phyloP scores from a whole-genome alignment of 2,888 invertebrate genomes.

The Pemphredon lugubris region DNA sequence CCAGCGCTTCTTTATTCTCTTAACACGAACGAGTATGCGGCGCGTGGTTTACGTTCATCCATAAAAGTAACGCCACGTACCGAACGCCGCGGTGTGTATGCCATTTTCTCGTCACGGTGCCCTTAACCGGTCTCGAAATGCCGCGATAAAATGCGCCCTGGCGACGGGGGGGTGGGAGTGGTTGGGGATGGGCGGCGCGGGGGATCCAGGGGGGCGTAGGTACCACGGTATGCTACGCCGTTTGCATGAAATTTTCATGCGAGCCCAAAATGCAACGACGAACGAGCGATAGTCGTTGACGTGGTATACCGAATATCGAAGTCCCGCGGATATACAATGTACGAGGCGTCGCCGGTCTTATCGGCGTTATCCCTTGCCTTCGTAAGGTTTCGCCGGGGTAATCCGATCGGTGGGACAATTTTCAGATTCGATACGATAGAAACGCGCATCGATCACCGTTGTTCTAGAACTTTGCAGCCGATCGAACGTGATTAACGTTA shows the following conservation, averaged over 20 bases:
- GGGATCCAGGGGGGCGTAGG: too few relatives aligned
- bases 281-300: constrained; percentile 38
- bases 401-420: too few relatives aligned
- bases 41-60: constrained; percentile 73
- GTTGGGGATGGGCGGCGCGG: too few relatives aligned
- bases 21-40: constrained; percentile 68
- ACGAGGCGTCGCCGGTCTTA: constrained; percentile 16
- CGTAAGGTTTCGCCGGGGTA: too few relatives aligned
- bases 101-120: constrained; percentile 60
- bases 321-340: constrained; percentile 15
- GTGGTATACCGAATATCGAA: constrained; percentile 27
- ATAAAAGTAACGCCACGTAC: constrained; percentile 73
- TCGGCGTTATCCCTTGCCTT: too few relatives aligned
- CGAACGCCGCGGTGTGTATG: constrained; percentile 58
- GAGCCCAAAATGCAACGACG: constrained; percentile 35
- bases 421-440: too few relatives aligned
- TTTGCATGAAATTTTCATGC: constrained; percentile 69
- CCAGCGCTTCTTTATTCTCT: constrained; percentile 72
- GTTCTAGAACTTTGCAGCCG: too few relatives aligned
- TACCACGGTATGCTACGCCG: constrained; percentile 31
- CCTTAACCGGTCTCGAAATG: constrained; percentile 70
- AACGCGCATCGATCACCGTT: too few relatives aligned
- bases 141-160: constrained; percentile 69
- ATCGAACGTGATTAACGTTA: too few relatives aligned
- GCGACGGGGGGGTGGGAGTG: too few relatives aligned